A percentile compares a stretch with the other conserved stretches of the same genome.
Evolutionary conservation across 2,113 vertebrate genomes (phyloP).

Genomic region (Athene noctua): DNA sequence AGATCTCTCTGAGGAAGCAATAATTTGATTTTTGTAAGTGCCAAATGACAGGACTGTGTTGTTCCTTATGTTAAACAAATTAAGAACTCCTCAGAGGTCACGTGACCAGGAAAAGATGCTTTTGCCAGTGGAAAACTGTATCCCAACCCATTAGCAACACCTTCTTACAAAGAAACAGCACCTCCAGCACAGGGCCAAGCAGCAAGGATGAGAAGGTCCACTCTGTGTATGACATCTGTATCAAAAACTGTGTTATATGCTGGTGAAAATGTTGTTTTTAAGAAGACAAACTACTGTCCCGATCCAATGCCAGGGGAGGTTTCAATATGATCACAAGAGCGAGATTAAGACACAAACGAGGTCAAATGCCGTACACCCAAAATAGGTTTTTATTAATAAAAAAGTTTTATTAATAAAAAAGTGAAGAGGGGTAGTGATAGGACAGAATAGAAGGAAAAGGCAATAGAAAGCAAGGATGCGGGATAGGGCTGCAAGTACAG

Average conservation of each 20-base stretch:
- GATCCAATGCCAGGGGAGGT: too few relatives aligned
- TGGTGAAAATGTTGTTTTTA: neutral
- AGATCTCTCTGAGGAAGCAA: neutral
- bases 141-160: rapidly evolving
- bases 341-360: too few relatives aligned
- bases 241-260: neutral
- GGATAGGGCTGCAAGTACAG: too few relatives aligned
- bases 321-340: too few relatives aligned
- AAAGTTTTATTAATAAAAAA: too few relatives aligned
- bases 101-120: neutral
- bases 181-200: neutral
- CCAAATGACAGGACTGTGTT: neutral
- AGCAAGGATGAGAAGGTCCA: neutral
- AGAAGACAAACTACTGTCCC: neutral
- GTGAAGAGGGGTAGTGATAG: too few relatives aligned
- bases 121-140: neutral
- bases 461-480: too few relatives aligned
- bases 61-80: neutral
- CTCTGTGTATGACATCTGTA: neutral
- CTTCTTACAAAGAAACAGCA: neutral
- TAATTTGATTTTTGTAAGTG: neutral
- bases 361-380: too few relatives aligned
- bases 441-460: too few relatives aligned
- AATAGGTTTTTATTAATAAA: too few relatives aligned
- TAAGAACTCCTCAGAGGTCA: neutral